Evolutionary conservation across 1,140 invertebrate genomes (phyloP).

Genomic region (Heliconius hewitsoni): DNA sequence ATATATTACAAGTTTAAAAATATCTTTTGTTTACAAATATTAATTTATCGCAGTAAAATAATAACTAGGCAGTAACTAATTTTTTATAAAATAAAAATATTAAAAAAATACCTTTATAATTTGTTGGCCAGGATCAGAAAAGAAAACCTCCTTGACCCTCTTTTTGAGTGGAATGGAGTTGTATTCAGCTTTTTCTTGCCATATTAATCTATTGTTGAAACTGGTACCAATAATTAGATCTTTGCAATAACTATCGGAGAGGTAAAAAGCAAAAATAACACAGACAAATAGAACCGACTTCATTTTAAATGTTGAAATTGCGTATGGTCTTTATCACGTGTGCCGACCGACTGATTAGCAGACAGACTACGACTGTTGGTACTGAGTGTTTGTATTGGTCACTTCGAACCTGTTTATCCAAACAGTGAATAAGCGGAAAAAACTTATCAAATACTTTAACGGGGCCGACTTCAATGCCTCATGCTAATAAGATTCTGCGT

Average conservation of each 20-base stretch:
- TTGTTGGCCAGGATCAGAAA: slow-evolving; percentile 69
- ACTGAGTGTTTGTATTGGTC: slow-evolving; percentile 32
- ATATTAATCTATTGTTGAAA: slow-evolving; percentile 66
- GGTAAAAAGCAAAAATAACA: slow-evolving; percentile 49
- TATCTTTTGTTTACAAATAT: too few species aligned
- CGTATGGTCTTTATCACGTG: slow-evolving; percentile 45
- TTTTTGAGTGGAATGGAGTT: slow-evolving; percentile 71
- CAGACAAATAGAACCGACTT: slow-evolving; percentile 54
- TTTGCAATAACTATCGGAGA: slow-evolving; percentile 59
- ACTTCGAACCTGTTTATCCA: slow-evolving; percentile 53
- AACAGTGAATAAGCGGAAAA: slow-evolving; percentile 54
- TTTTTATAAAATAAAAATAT: not conserved
- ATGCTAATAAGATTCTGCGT: slow-evolving; percentile 15
- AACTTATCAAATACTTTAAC: slow-evolving; percentile 46
- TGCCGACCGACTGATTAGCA: slow-evolving; percentile 46
- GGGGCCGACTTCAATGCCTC: slow-evolving; percentile 22
- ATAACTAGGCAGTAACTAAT: too few species aligned
- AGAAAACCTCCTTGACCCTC: slow-evolving; percentile 74
- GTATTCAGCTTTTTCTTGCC: slow-evolving; percentile 71
- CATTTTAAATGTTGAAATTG: slow-evolving; percentile 48
- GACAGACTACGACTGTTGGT: not conserved
- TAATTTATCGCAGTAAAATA: too few species aligned
- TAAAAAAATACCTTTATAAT: slow-evolving; percentile 64
- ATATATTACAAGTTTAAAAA: too few species aligned
- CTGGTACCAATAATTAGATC: slow-evolving; percentile 73